Base-by-base conservation (phyloP, 2,888 invertebrate species). In the Sturmia bella region DNA sequence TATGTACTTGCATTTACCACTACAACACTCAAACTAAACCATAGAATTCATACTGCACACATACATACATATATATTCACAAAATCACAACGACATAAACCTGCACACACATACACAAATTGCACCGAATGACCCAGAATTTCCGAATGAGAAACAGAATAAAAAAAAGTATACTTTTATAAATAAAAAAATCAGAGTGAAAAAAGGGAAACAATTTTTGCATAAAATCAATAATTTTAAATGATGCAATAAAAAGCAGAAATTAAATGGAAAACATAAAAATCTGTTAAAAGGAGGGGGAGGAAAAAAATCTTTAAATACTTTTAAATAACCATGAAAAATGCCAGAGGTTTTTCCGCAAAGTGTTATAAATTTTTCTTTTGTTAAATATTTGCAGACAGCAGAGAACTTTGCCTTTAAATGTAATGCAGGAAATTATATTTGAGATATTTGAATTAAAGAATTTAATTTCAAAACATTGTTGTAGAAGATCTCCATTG, bases 161-260 rank as follows among this genome's bases (percentile, higher is more conserved):
- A 24, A 74, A 48, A 56, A 48, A 13, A 57, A n/a, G n/a, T n/a
- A n/a, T n/a, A 11, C 13, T 6, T 24, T 39, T 13, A 0, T 37
- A 37, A 3, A 43, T 64, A 50, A 50, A 48, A 27, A 50, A 39
- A 43, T 11, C 45, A 37, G 45, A 13, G 13, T 19, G 17, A 9
- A 64, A 78, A 69, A 70, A 72, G 39, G 66, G 43, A 64, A 75
- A 75, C 54, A 74, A 70, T 72, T 78, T 82, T 78, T 78, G 66
- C 75, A 82, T 75, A 78, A 78, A 82, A 82, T 82, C 82, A 70
- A 82, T 82, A 78, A 70, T 78, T 75, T 82, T 82, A 78, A 82
- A 82, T 74, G 74, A 64, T 78, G 74, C 78, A 63, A 78, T 78
- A 69, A 82, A 66, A 54, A 75, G 78, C 64, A 78, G 70, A 82